Evolutionary conservation across 1,140 invertebrate genomes (phyloP), one percentile per base, ranked within the genome.

Genomic region (Arctopsyche grandis): DNA sequence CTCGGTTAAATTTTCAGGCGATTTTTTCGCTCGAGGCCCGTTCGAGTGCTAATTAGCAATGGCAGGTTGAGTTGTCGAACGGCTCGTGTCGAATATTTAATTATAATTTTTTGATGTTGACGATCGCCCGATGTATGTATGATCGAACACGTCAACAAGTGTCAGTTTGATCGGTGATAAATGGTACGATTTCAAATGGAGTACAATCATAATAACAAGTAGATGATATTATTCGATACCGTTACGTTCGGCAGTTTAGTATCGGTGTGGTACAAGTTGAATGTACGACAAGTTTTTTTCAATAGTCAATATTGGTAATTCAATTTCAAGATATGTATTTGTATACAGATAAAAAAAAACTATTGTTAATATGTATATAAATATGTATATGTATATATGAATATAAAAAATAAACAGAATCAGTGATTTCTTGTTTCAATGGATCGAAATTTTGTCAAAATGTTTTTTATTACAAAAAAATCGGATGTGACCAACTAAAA

Each of bases 161-260:
- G 63, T 66, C 63, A 66, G 22, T 66, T 66, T 22, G 63, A 66
- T 66, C 63, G 19, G 9, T 9, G 63, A 66, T 66, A 66, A 26
- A 22, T 66, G 0, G 63, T 60, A 66, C 63, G 48, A 14, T 52
- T 38, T 38, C 1, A 38, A 38, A 38, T 38, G 29, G 29, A n/a
- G n/a, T n/a, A n/a, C n/a, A n/a, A n/a, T n/a, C n/a, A n/a, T n/a
- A n/a, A n/a, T n/a, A n/a, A n/a, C n/a, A n/a, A n/a, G n/a, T n/a
- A n/a, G n/a, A n/a, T 38, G 7, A 7, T 38, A 38, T 1, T 38
- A 38, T 38, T 38, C 7, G 29, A 38, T 38, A 38, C 29, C 29
- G 29, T 38, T 38, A 38, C 29, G 7, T 4, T 38, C 29, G 29
- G 7, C 29, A 38, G 29, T 38, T 38, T 38, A 38, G 1, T 7